Conservation (phyloP, 1,140 invertebrate genomes). For the Cotesia typhae region DNA sequence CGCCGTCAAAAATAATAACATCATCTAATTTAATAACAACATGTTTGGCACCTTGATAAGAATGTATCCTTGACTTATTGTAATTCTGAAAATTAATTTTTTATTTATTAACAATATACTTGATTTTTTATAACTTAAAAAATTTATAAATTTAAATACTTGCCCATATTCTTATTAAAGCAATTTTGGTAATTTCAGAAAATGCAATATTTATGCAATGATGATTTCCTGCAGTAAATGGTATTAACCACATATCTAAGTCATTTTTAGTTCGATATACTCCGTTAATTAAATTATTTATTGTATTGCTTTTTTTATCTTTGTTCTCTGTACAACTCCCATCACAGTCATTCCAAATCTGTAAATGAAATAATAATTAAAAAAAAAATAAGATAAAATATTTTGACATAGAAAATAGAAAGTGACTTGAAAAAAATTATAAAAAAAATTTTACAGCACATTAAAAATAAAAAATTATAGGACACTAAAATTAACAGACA, state of each 20-base stretch:
- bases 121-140: no score
- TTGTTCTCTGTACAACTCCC: constrained; percentile 68
- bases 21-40: constrained; percentile 77
- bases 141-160: constrained; percentile 32
- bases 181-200: constrained; percentile 68
- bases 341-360: constrained; percentile 72
- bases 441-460: no score
- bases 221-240: constrained; percentile 68
- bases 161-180: constrained; percentile 83
- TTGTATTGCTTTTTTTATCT: constrained; percentile 66
- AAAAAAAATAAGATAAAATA: not conserved
- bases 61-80: constrained; percentile 86
- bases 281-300: constrained; percentile 75
- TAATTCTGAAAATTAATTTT: constrained; percentile 75
- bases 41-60: constrained; percentile 77
- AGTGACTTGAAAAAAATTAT: no score
- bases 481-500: no score
- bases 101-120: not conserved
- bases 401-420: no score
- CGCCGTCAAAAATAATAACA: constrained; percentile 77
- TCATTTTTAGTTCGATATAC: constrained; percentile 79
- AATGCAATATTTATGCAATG: constrained; percentile 73
- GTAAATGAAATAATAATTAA: constrained; percentile 51
- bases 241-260: constrained; percentile 78
- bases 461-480: no score